These are phyloP conservation scores for Thysanoteuthis rhombus DNA, from an alignment of 2,888 invertebrate genomes.

Conservation along the genomic window DNA sequence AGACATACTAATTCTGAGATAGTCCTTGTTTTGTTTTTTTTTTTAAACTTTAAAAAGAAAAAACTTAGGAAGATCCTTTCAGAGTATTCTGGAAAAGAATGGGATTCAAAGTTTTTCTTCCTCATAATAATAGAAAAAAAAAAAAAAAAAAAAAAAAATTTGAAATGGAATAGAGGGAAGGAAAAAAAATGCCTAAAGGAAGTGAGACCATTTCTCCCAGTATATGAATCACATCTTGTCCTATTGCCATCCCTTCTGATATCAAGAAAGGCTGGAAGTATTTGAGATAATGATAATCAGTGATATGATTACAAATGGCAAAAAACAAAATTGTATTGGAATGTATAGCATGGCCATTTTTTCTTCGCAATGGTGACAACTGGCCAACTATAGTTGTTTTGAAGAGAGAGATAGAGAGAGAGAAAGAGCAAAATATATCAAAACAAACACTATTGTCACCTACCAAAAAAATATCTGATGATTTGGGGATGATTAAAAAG, in stretches of 20 bases:
- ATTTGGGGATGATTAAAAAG: background rate
- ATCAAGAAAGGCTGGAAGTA: background rate
- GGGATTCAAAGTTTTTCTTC: background rate
- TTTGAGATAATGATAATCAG: background rate
- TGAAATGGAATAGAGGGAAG: background rate
- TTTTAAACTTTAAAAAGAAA: background rate
- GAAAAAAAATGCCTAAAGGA: background rate
- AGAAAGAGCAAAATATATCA: background rate
- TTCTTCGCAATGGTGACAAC: background rate
- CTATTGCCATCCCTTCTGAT: background rate
- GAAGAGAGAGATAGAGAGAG: background rate
- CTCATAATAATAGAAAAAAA: background rate
- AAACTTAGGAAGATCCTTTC: background rate
- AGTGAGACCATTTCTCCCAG: background rate
- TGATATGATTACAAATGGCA: background rate
- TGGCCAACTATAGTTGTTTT: conserved; percentile 12
- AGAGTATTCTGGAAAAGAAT: conserved; percentile 12
- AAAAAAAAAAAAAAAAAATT: background rate
- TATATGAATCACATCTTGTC: conserved; percentile 12
- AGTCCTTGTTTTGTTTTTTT: background rate
- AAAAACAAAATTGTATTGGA: background rate
- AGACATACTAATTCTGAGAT: background rate
- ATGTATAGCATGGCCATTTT: background rate
- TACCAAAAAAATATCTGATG: background rate
- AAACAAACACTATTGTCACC: background rate